A percentile compares a stretch with the other conserved stretches of the same genome.
These are phyloP conservation scores for Halictus ligatus DNA, from an alignment of 2,888 invertebrate genomes.

Conservation along the genomic window DNA sequence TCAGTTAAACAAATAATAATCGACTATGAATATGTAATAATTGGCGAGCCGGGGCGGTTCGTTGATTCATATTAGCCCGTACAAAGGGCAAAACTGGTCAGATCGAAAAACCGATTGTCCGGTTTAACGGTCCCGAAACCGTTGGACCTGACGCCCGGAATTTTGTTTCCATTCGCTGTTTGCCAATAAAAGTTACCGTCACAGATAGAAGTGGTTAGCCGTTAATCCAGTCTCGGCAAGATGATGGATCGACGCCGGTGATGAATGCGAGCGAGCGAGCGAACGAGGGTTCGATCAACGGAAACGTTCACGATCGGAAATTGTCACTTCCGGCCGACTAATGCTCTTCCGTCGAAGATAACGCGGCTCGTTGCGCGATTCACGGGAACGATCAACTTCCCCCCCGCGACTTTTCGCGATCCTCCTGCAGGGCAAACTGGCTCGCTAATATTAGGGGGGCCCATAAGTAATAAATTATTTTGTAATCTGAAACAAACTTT, in stretches of 20 bases:
- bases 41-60: neutral
- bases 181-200: slow-evolving; percentile 52
- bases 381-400: slow-evolving; percentile 23
- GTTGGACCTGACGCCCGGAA: neutral
- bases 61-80: neutral
- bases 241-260: slow-evolving; percentile 62
- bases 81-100: neutral
- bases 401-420: slow-evolving; percentile 9
- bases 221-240: slow-evolving; percentile 63
- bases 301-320: slow-evolving; percentile 81
- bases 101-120: neutral
- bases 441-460: neutral
- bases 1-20: neutral
- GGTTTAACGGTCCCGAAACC: neutral
- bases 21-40: neutral
- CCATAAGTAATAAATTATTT: too few relatives aligned
- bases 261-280: slow-evolving; percentile 75
- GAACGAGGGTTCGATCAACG: slow-evolving; percentile 71
- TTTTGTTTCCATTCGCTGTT: slow-evolving; percentile 36
- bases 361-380: slow-evolving; percentile 48
- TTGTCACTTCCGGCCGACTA: slow-evolving; percentile 81
- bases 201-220: slow-evolving; percentile 50
- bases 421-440: neutral
- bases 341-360: slow-evolving; percentile 80
- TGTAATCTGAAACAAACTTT: too few relatives aligned